Conservation (phyloP, 2,888 invertebrate genomes). For the Thelaira solivaga region DNA sequence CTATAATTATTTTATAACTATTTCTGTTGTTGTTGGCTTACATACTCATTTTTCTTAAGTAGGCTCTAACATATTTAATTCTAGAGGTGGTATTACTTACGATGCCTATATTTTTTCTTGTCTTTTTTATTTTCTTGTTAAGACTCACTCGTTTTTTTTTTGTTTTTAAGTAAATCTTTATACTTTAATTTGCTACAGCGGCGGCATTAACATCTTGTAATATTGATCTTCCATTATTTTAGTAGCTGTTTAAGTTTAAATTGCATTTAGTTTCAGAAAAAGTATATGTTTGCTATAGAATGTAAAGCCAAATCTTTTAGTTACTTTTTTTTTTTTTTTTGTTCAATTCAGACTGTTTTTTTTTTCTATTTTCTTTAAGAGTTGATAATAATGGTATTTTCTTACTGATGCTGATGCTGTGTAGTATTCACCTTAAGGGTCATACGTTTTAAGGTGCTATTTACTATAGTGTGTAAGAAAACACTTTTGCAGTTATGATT, state of each 20-base stretch:
- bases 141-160: neutral
- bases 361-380: neutral
- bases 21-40: neutral
- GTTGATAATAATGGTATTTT: conserved; percentile 48
- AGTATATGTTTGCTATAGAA: conserved; percentile 5
- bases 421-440: conserved; percentile 48
- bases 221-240: conserved; percentile 49
- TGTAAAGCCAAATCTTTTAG: neutral
- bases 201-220: conserved; percentile 50
- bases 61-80: conserved; percentile 58
- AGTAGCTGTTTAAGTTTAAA: conserved; percentile 55
- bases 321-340: neutral
- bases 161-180: neutral
- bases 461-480: conserved; percentile 56
- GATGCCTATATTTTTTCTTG: neutral
- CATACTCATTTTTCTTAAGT: conserved; percentile 44
- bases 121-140: neutral
- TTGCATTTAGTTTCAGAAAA: conserved; percentile 8
- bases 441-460: conserved; percentile 53
- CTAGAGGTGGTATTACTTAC: conserved; percentile 11
- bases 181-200: conserved; percentile 53
- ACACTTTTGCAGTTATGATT: conserved; percentile 52
- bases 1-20: conserved; percentile 47
- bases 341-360: conserved; percentile 19
- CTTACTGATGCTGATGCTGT: conserved; percentile 23